Evolutionary conservation across 2,888 invertebrate species (phyloP).

Genomic region (Drepanosiphum platanoidis): DNA sequence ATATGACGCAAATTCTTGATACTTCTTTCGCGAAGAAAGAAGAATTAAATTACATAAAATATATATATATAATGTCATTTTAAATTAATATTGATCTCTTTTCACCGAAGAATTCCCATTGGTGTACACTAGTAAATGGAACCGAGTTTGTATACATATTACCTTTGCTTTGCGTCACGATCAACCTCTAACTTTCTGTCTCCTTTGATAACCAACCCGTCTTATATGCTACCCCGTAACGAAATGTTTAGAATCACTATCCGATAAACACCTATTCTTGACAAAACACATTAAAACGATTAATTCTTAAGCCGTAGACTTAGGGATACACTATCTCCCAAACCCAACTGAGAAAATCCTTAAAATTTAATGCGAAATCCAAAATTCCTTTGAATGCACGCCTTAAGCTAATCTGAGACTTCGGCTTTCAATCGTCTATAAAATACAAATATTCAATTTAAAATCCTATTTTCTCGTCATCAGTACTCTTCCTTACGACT

Average conservation of each 20-base stretch:
- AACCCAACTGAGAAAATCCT: not conserved
- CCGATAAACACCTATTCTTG: not conserved
- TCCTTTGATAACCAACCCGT: not conserved
- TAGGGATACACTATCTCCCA: not conserved
- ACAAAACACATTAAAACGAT: not conserved
- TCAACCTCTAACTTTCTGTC: not conserved
- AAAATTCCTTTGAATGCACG: not conserved
- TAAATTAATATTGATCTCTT: constrained; percentile 9
- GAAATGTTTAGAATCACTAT: not conserved
- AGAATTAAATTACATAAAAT: not conserved
- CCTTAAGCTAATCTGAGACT: not conserved
- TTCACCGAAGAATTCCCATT: not conserved
- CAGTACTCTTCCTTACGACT: not conserved
- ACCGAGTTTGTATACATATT: not conserved
- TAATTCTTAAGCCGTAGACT: not conserved
- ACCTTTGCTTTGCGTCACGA: not conserved
- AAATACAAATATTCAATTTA: not conserved
- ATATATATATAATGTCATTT: not conserved
- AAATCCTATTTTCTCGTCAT: not conserved
- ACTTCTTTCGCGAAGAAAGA: too few relatives aligned
- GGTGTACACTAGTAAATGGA: not conserved
- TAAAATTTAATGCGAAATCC: not conserved
- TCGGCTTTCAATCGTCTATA: not conserved
- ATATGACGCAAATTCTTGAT: not conserved
- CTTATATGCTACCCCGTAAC: not conserved